These are phyloP conservation scores for Ceyx margarethae DNA, from an alignment of 2,113 vertebrate species.

Conservation along the genomic window DNA sequence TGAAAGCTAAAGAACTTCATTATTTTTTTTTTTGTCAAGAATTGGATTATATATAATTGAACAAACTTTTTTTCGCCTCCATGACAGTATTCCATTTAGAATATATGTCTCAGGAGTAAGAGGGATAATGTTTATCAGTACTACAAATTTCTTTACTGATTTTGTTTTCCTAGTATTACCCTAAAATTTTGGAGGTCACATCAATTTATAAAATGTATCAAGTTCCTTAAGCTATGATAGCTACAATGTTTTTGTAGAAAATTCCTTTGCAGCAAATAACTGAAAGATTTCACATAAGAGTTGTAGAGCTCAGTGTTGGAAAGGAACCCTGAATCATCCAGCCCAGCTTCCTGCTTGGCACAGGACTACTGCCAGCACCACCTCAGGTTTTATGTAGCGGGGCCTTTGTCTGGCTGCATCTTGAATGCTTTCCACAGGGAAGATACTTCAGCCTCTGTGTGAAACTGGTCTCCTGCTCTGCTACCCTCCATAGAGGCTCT, in stretches of 20 bases:
- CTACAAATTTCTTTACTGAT: background rate
- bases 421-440: background rate
- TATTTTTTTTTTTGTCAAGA: background rate
- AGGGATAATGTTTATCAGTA: background rate
- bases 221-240: background rate
- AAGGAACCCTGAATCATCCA: background rate
- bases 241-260: background rate
- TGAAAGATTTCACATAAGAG: background rate
- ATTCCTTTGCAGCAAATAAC: background rate
- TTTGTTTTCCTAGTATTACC: background rate
- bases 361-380: background rate
- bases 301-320: background rate
- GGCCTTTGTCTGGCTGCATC: background rate
- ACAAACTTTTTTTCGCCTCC: background rate
- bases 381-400: background rate
- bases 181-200: background rate
- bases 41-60: background rate
- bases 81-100: background rate
- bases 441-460: background rate
- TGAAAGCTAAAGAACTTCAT: background rate
- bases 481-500: background rate
- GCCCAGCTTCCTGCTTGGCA: slow-evolving; percentile 3
- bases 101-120: background rate
- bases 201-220: background rate
- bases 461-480: background rate